phyloP scores from a whole-genome alignment of 2,888 invertebrate genomes.

The Zaprionus obscuricornis region DNA sequence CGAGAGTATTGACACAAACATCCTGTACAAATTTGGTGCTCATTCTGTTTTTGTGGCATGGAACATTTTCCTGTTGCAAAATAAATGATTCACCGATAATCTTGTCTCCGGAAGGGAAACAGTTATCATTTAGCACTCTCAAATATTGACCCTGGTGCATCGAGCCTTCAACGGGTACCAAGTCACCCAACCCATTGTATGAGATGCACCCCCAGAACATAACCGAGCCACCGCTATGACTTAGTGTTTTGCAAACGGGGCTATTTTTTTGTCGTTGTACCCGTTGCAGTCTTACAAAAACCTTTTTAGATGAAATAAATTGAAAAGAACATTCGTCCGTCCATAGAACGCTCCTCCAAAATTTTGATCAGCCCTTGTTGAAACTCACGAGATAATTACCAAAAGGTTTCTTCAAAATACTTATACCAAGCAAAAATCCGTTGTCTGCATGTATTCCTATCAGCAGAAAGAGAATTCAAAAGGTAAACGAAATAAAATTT shows the following conservation, averaged over 20 bases:
- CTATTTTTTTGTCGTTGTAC: neutral
- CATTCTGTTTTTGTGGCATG: conserved; percentile 13
- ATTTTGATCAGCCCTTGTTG: too few species aligned
- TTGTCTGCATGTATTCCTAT: conserved; percentile 4
- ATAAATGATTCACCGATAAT: conserved; percentile 6
- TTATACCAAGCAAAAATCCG: conserved; percentile 4
- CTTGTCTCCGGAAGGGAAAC: conserved; percentile 6
- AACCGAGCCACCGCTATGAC: neutral
- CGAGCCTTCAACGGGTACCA: conserved; percentile 1
- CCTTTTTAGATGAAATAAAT: too few species aligned
- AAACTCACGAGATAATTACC: neutral
- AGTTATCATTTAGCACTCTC: conserved; percentile 1
- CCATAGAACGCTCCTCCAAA: neutral
- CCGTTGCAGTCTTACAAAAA: too few species aligned
- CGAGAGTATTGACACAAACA: conserved; percentile 10
- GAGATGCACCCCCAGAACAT: too few species aligned
- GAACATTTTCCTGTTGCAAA: conserved; percentile 12
- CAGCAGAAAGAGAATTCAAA: conserved; percentile 5
- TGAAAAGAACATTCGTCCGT: conserved; percentile 1
- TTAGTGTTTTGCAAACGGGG: neutral
- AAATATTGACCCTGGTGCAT: conserved; percentile 6
- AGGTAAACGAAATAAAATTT: neutral
- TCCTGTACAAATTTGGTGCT: conserved; percentile 13
- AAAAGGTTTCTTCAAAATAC: conserved; percentile 6
- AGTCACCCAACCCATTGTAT: conserved; percentile 13